Conservation (phyloP, 1,140 invertebrate species). For the Pissodes strobi region DNA sequence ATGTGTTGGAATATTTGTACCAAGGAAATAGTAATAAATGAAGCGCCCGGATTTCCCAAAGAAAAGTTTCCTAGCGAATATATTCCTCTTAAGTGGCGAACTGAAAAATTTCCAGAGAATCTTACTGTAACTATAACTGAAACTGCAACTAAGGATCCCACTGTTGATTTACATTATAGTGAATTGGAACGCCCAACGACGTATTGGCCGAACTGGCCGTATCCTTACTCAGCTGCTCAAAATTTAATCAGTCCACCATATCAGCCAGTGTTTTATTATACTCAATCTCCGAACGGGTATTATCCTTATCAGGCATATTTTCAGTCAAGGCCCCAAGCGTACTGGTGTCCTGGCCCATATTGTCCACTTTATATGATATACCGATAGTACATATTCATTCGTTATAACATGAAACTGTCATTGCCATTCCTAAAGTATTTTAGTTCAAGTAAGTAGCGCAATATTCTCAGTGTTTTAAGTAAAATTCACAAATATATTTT, state of each 20-base stretch:
- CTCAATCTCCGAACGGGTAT: background rate
- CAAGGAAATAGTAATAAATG: background rate
- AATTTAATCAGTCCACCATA: no score
- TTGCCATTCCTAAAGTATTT: no score
- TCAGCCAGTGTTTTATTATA: no score
- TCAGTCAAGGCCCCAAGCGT: background rate
- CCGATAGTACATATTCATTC: no score
- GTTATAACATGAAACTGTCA: no score
- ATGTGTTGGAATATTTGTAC: slow-evolving; percentile 10
- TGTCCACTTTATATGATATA: background rate
- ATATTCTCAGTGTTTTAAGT: no score
- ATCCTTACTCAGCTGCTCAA: background rate
- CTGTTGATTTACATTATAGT: background rate
- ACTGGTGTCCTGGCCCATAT: background rate
- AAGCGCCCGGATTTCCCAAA: background rate
- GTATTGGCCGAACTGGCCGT: background rate
- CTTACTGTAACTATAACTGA: background rate
- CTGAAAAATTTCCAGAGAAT: background rate
- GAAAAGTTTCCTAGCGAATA: background rate
- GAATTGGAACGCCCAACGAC: background rate
- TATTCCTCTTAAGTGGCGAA: background rate
- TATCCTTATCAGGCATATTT: background rate
- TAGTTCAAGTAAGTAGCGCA: no score
- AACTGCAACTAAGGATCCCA: background rate
- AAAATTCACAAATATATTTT: no score